Base-by-base conservation (phyloP, 1,140 invertebrate genomes). In the Agrilus planipennis region DNA sequence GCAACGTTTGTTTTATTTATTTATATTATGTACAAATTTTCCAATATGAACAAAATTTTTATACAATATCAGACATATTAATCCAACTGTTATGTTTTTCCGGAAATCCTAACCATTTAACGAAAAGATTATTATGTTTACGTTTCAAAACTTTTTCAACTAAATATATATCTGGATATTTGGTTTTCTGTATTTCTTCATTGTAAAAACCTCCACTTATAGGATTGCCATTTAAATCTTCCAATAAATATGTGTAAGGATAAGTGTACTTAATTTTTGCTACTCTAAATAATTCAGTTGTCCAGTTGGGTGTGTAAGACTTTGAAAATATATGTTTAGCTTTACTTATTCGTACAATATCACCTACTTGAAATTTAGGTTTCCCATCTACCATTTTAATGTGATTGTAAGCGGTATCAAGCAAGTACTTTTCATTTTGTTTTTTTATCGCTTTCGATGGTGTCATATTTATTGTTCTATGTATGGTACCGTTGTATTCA, bases 271-370 rank as follows among this genome's bases (percentile, higher is more conserved):
- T 4, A 6, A 50, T 29, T 39, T 47, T 41, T 17, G 30, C 17
- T 31, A 58, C 54, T 39, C 39, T 51, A 44, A 60, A 58, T 37
- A 57, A 40, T 50, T 58, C 56, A 22, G 40, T 53, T 9, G 51
- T 45, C 49, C 51, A 60, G 34, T 54, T 56, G 19, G 53, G 46
- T 34, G 34, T 41, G 42, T 57, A 58, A 21, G 44, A 45, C 45
- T 58, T 60, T 15, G 45, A 41, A 45, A 45, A 49, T 21, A 40
- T 12, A 22, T 34, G 22, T 25, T 42, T 44, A 14, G 38, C 32
- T 37, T 34, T 38, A 30, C 42, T 45, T 3, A 49, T 41, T 29
- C 46, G 31, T 6, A 49, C 46, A 12, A 34, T 5, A 41, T 49
- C 47, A 40, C 41, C 45, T n/a, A 44, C 16, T 18, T 41, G 15